Conservation (phyloP, 2,113 vertebrate species). For the Charadrius vociferus region DNA sequence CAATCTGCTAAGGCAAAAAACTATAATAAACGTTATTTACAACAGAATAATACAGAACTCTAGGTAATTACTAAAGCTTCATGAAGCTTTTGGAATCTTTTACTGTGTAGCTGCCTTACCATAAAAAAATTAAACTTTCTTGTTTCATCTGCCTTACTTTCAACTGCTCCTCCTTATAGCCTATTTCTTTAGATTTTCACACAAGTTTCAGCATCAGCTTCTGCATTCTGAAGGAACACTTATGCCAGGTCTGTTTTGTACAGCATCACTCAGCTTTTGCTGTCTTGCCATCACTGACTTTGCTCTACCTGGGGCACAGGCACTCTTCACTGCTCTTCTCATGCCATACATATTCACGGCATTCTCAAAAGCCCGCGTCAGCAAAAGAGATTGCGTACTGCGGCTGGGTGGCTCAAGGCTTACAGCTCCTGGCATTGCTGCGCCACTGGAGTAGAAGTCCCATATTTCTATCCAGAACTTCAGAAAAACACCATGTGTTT, state of each 20-base stretch:
- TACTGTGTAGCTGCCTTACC: background rate
- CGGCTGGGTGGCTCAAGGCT: background rate
- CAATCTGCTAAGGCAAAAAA: background rate
- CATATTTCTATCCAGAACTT: background rate
- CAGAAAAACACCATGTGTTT: background rate
- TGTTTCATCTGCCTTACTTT: background rate
- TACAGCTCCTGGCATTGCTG: background rate
- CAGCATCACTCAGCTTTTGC: background rate
- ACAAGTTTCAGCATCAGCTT: background rate
- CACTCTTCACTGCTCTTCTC: background rate
- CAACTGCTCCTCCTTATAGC: background rate
- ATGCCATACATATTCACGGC: background rate
- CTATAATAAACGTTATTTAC: background rate
- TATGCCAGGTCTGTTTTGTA: background rate
- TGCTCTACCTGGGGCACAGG: background rate
- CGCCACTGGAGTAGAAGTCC: background rate
- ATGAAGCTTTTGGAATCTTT: background rate
- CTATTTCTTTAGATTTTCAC: background rate
- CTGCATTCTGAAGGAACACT: background rate
- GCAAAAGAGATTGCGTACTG: background rate
- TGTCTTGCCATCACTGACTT: background rate
- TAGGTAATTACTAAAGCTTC: background rate
- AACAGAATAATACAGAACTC: background rate
- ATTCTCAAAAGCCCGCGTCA: background rate
- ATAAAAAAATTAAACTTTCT: background rate